These are phyloP conservation scores for Erythrolamprus reginae DNA, from an alignment of 2,113 vertebrate species.

Conservation along the genomic window DNA sequence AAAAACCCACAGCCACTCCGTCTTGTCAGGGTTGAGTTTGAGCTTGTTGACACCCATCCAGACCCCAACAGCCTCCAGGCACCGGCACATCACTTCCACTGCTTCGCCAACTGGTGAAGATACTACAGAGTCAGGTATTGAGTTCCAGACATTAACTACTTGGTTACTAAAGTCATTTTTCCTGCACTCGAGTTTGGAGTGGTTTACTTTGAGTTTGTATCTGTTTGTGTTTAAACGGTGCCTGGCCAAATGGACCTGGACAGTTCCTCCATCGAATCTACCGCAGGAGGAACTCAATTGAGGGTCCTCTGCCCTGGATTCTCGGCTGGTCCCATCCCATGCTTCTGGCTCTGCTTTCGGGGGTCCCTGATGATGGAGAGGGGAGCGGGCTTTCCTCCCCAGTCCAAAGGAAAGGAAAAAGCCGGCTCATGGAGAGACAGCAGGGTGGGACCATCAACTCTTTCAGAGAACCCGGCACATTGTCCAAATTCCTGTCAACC, in stretches of 20 bases:
- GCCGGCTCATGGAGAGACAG: not conserved
- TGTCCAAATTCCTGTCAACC: not conserved
- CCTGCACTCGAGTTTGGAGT: too few relatives aligned
- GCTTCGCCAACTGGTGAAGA: too few relatives aligned
- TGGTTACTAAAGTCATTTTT: too few relatives aligned
- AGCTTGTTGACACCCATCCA: too few relatives aligned
- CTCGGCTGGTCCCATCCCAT: not conserved
- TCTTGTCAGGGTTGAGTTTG: too few relatives aligned
- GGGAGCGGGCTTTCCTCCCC: not conserved
- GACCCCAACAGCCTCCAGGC: too few relatives aligned
- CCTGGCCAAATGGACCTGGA: not conserved
- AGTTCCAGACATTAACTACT: too few relatives aligned
- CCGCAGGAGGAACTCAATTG: not conserved
- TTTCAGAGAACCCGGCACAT: not conserved
- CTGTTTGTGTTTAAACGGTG: not conserved
- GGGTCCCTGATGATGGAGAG: not conserved
- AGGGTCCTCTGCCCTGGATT: not conserved
- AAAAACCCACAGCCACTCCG: too few relatives aligned
- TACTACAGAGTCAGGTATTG: too few relatives aligned
- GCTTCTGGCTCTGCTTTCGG: not conserved
- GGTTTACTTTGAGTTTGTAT: too few relatives aligned
- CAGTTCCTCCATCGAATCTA: not conserved
- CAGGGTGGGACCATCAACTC: not conserved
- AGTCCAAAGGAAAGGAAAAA: not conserved
- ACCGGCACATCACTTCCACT: too few relatives aligned